These are phyloP conservation scores for Genyomyrus donnyi DNA, from an alignment of 2,113 vertebrate genomes.

Conservation along the genomic window DNA sequence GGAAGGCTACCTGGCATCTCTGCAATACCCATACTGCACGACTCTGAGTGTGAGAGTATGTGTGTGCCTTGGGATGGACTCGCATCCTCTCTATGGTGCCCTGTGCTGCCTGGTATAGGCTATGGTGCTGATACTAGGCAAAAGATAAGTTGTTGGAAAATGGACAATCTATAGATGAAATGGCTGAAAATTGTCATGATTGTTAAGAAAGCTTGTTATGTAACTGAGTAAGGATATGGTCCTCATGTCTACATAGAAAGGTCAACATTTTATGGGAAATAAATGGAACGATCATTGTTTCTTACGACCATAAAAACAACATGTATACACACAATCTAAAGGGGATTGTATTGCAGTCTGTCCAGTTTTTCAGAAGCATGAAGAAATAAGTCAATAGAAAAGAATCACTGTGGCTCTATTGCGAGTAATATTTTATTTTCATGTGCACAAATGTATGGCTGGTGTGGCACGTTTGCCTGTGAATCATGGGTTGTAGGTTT, in stretches of 20 bases:
- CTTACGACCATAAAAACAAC: background rate
- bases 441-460: background rate
- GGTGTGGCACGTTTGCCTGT: background rate
- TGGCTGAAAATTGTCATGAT: background rate
- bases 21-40: background rate
- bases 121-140: background rate
- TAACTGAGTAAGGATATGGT: background rate
- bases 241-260: background rate
- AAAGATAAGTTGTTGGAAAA: background rate
- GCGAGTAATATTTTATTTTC: background rate
- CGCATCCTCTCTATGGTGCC: background rate
- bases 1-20: background rate
- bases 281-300: background rate
- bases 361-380: background rate
- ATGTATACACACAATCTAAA: background rate
- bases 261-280: background rate
- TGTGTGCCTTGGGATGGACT: background rate
- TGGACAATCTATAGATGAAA: background rate
- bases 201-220: background rate
- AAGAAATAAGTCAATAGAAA: background rate
- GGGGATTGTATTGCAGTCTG: background rate
- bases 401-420: background rate
- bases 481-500: background rate
- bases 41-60: background rate
- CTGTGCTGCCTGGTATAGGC: background rate